These are phyloP conservation scores for Xyliphius kryptos DNA, from an alignment of 2,113 vertebrate species.

Conservation along the genomic window DNA sequence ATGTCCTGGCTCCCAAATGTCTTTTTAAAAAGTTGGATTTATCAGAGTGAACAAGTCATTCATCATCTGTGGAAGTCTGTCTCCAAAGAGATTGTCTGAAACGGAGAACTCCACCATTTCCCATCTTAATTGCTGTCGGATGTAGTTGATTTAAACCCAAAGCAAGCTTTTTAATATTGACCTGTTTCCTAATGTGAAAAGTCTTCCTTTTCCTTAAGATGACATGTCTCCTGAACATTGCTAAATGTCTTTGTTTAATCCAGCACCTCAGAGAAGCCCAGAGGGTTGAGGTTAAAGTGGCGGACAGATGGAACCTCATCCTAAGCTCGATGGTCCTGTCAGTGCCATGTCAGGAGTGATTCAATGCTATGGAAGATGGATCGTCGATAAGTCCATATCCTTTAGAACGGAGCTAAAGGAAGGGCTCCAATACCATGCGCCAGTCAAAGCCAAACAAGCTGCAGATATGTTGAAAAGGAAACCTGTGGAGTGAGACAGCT, in stretches of 20 bases:
- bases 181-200: conserved; percentile 3
- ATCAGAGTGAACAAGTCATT: conserved; percentile 14
- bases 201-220: conserved; percentile 16
- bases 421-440: conserved; percentile 27
- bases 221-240: conserved; percentile 25
- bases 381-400: conserved; percentile 26
- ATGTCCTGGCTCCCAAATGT: conserved; percentile 6
- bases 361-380: conserved; percentile 13
- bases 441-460: conserved; percentile 35
- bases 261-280: conserved; percentile 10
- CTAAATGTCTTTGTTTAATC: conserved; percentile 1
- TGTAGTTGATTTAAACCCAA: conserved; percentile 28
- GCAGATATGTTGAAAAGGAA: conserved; percentile 36
- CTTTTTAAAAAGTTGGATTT: conserved; percentile 6
- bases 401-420: conserved; percentile 5
- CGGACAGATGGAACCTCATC: neutral
- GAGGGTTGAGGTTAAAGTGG: conserved; percentile 9
- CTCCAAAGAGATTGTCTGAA: too few species aligned
- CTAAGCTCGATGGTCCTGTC: conserved; percentile 24
- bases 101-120: too few species aligned
- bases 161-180: conserved; percentile 29
- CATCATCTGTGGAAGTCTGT: conserved; percentile 2
- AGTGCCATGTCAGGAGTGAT: conserved; percentile 20
- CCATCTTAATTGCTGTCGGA: conserved; percentile 9
- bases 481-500: conserved; percentile 34